Conservation (phyloP, 1,140 invertebrate species). For the Drosophila asahinai region DNA sequence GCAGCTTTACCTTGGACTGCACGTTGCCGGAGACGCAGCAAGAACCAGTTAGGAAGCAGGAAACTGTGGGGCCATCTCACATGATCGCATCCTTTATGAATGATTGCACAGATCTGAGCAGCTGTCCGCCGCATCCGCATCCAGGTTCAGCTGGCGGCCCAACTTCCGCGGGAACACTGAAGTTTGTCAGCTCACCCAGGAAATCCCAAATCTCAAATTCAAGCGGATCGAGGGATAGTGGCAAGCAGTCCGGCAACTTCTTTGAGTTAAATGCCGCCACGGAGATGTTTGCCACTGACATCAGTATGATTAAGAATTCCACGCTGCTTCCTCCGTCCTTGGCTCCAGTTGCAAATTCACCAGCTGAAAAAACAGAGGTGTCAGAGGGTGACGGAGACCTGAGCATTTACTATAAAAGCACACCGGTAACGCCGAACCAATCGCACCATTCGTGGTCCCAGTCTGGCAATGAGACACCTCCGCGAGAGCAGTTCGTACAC, state of each 20-base stretch:
- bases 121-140: constrained; percentile 10
- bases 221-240: not conserved
- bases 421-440: constrained; percentile 68
- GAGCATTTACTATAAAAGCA: constrained; percentile 75
- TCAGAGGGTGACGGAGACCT: constrained; percentile 27
- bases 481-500: constrained; percentile 39
- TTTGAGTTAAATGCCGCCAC: constrained; percentile 80
- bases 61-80: constrained; percentile 23
- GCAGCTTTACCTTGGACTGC: constrained; percentile 29
- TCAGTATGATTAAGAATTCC: constrained; percentile 83
- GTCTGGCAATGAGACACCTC: constrained; percentile 8
- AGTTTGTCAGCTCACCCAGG: constrained; percentile 10
- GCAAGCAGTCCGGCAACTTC: constrained; percentile 24
- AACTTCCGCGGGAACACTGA: not conserved
- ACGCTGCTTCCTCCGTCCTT: constrained; percentile 52
- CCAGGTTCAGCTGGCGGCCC: not conserved
- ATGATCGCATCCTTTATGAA: constrained; percentile 63
- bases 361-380: constrained; percentile 7
- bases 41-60: not conserved
- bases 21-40: constrained; percentile 49
- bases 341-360: not conserved
- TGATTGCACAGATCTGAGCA: constrained; percentile 59
- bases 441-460: constrained; percentile 61
- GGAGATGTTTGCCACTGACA: constrained; percentile 71
- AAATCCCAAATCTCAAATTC: not conserved